Percentiles rank a stretch among this genome's conserved stretches.
These are phyloP conservation scores for Nipponacmea schrenckii DNA, from an alignment of 2,888 invertebrate genomes.

Conservation along the genomic window DNA sequence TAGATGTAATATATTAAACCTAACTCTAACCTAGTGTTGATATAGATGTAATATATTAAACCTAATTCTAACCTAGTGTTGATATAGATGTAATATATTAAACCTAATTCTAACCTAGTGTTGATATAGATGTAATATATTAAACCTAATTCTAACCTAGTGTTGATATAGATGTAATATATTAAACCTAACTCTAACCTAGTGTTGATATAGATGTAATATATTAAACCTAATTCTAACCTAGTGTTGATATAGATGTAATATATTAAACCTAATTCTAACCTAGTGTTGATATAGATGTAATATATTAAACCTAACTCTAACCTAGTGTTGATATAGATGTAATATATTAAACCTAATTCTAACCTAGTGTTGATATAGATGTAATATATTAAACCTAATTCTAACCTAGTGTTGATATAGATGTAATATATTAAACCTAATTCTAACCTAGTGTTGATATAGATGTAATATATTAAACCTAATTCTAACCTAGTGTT, in stretches of 20 bases:
- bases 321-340: not conserved
- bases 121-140: too few species aligned
- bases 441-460: not conserved
- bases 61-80: not conserved
- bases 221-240: not conserved
- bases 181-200: not conserved
- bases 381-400: too few species aligned
- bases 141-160: not conserved
- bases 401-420: not conserved
- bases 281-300: not conserved
- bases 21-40: not conserved
- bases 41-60: too few species aligned
- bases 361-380: not conserved
- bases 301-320: too few species aligned
- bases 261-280: not conserved
- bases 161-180: too few species aligned
- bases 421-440: too few species aligned
- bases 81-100: too few species aligned
- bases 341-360: too few species aligned
- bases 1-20: too few species aligned
- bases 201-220: too few species aligned
- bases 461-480: too few species aligned
- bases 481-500: not conserved
- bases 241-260: too few species aligned
- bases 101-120: not conserved